Base-by-base conservation (phyloP, 2,888 invertebrate species). In the Baronia brevicornis region DNA sequence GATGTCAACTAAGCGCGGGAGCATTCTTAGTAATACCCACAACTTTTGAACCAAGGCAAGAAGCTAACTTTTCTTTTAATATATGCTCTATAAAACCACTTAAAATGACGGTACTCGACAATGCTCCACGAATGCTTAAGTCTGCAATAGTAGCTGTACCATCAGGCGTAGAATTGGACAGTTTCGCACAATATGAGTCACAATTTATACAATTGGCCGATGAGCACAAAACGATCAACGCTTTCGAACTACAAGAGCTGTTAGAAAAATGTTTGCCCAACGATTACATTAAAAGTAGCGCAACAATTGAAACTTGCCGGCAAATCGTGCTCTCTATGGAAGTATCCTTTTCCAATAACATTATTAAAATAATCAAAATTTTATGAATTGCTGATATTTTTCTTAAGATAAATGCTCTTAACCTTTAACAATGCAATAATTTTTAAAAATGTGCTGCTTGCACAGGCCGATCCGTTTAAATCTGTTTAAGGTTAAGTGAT, bases 201-300 rank as follows among this genome's bases (percentile, higher is more conserved):
- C 92, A 96, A 2, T 96, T 96, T 61, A 80, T 96, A 38, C 95
- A 96, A 60, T 69, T 96, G 41, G 95, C 96, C 0, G 96, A 96
- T 63, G 96, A 96, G 59, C 95, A 95, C 60, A 87, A 91, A 55
- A 94, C 95, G 0, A 93, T 96, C 12, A 95, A 95, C 55, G 92
- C 95, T 2, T 96, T 96, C 60, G 96, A 96, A 64, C 82, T 96
- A 3, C 95, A 96, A 67, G 96, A 96, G 62, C 74, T 96, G 8
- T 72, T 96, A 13, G 96, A 96, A 55, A 94, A 93, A 1, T 96
- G 96, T 67, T 84, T 96, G 35, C 96, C 96, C 0, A 96, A 96
- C 63, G 96, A 96, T 78, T 96, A 96, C 54, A 95, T 96, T 46
- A 96, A 96, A 61, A 96, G 96, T 51, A 96, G 96, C 67, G 95